Evolutionary conservation across 92 coral and sea anemone species (phyloP).

Genomic region (Hydrozoanthus gracilis): DNA sequence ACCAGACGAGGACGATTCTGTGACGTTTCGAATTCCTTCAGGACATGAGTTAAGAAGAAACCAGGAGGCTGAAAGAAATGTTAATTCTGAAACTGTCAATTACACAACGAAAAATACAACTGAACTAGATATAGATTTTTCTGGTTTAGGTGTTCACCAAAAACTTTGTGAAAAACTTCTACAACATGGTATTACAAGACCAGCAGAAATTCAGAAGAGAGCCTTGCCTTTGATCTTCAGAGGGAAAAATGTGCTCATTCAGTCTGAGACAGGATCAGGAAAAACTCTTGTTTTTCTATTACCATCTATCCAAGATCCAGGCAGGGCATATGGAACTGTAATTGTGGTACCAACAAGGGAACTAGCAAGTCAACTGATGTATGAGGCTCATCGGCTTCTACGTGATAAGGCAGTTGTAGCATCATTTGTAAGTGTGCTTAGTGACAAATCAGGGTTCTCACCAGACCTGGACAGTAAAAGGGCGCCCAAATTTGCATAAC

Average conservation of each 20-base stretch:
- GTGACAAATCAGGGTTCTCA: too few relatives aligned
- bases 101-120: conserved; percentile 9
- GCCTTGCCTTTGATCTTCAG: conserved; percentile 68
- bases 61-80: neutral
- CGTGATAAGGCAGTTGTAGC: conserved; percentile 78
- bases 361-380: conserved; percentile 88
- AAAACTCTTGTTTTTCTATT: conserved; percentile 82
- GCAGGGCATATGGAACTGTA: conserved; percentile 79
- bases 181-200: conserved; percentile 54
- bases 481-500: too few relatives aligned
- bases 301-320: conserved; percentile 88
- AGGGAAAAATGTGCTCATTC: conserved; percentile 70
- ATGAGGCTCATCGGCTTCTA: conserved; percentile 78
- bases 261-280: conserved; percentile 92
- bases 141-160: conserved; percentile 76
- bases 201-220: conserved; percentile 73
- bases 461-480: too few relatives aligned
- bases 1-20: conserved; percentile 68
- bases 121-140: conserved; percentile 36
- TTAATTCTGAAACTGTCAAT: neutral
- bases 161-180: conserved; percentile 71
- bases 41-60: conserved; percentile 37
- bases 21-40: conserved; percentile 70
- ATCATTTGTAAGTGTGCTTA: conserved; percentile 77
- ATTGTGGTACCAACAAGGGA: conserved; percentile 89